Percentiles rank a stretch among this genome's conserved stretches.
phyloP scores from a whole-genome alignment of 2,113 vertebrate species.

The Podiceps cristatus region DNA sequence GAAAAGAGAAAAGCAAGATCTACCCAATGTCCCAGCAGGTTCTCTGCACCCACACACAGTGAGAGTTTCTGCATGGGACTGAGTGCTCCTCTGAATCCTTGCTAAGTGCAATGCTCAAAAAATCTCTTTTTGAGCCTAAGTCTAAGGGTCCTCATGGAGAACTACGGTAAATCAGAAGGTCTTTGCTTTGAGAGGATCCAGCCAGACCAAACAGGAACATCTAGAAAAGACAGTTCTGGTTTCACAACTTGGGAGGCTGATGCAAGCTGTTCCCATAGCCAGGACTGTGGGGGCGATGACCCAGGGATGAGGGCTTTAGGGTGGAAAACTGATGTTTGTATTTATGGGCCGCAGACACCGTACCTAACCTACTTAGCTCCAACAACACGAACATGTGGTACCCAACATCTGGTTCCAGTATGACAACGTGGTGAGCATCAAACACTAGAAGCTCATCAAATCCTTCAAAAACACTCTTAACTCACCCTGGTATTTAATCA shows the following conservation, averaged over 20 bases:
- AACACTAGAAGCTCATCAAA: slow-evolving; percentile 40
- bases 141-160: not conserved
- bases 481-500: not conserved
- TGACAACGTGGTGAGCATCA: not conserved
- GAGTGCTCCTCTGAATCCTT: not conserved
- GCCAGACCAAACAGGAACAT: not conserved
- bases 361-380: not conserved
- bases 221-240: not conserved
- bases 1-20: not conserved
- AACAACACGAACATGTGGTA: slow-evolving; percentile 7
- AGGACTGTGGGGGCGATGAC: not conserved
- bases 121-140: not conserved
- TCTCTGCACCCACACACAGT: not conserved
- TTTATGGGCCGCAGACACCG: not conserved
- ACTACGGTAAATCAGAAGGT: not conserved
- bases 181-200: not conserved
- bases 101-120: not conserved
- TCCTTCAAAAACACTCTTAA: slow-evolving; percentile 22
- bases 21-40: not conserved
- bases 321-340: not conserved
- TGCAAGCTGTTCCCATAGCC: not conserved
- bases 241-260: not conserved
- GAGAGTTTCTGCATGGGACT: not conserved
- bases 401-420: slow-evolving; percentile 24
- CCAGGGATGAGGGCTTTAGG: not conserved